phyloP scores from a whole-genome alignment of 2,888 invertebrate species.

The Agrilus cyanescens region DNA sequence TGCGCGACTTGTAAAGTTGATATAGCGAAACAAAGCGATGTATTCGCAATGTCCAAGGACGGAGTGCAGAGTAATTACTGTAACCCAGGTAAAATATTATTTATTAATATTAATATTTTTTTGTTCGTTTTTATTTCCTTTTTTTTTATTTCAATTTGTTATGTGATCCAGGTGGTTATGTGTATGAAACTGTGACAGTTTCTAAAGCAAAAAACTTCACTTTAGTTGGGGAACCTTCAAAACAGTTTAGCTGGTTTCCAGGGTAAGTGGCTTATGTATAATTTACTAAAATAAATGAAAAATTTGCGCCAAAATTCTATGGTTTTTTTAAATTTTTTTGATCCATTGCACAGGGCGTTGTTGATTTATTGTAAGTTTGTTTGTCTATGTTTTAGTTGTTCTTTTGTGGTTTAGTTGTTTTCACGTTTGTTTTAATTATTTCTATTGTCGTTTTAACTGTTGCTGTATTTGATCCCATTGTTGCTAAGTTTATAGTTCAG shows the following conservation, averaged over 20 bases:
- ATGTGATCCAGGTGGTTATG: slow-evolving; percentile 44
- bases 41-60: slow-evolving; percentile 71
- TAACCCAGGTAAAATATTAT: slow-evolving; percentile 45
- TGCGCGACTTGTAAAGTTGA: slow-evolving; percentile 46
- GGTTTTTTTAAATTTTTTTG: background rate
- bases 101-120: slow-evolving; percentile 1
- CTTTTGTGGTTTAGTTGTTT: no score
- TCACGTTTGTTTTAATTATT: no score
- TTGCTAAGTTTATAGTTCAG: no score
- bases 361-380: no score
- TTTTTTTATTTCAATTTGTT: background rate
- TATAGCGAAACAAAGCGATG: slow-evolving; percentile 52
- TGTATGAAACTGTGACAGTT: slow-evolving; percentile 71
- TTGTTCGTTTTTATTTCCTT: background rate
- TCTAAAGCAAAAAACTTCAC: slow-evolving; percentile 40
- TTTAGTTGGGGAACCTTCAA: slow-evolving; percentile 45
- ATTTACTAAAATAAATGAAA: background rate
- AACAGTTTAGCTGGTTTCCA: slow-evolving; percentile 77
- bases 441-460: no score
- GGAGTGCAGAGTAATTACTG: slow-evolving; percentile 73
- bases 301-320: background rate
- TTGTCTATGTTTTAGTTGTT: no score
- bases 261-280: slow-evolving; percentile 41
- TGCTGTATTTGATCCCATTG: no score
- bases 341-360: slow-evolving; percentile 15